Evolutionary conservation across 2,113 vertebrate genomes (phyloP), one percentile per base, ranked within the genome.

Genomic region (Ailurus styani): DNA sequence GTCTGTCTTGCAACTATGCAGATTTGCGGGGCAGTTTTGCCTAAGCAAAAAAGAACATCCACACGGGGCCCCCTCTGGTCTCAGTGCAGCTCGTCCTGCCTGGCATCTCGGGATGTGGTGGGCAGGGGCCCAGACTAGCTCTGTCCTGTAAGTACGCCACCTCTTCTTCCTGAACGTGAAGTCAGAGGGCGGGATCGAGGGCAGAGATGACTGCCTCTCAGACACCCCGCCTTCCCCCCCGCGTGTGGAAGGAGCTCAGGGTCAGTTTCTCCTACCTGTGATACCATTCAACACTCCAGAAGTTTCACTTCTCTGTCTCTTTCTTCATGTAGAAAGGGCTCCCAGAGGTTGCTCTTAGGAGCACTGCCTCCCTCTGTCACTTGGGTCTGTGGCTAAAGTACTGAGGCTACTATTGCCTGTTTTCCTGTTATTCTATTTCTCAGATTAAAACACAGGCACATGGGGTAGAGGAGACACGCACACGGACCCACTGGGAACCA

Each of bases 291-390:
- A n/a, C 31, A 21, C 5, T 1, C 45, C 47, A 17, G 84, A 75
- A 9, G n/a, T 55, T 73, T 75, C 9, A 23, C 5, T 27, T 70
- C 52, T 70, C 47, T 47, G n/a, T 73, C 78, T 77, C 45, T 84
- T 73, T 66, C 52, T 57, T 45, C 29, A 0, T 34, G 12, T 78
- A 83, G n/a, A 78, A 50, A n/a, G 21, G 27, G 55, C 20, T 89
- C 1, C 40, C 47, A 89, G 66, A 93, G 95, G 93, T n/a, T 85
- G 47, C 90, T 68, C 81, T 73, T 79, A 87, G 94, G 72, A 87
- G 96, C 84, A 77, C 75, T 34, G 13, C 21, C 23, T 75, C 12
- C 60, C 21, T 91, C 37, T 64, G 50, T 70, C 75, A 2, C 37
- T 42, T 66, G 60, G 40, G 40, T 92, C 34, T 50, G 12, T 82